A percentile compares a stretch with the other conserved stretches of the same genome.
These are phyloP conservation scores for Nyctereutes procyonoides DNA, from an alignment of 2,113 vertebrate species.

Conservation along the genomic window DNA sequence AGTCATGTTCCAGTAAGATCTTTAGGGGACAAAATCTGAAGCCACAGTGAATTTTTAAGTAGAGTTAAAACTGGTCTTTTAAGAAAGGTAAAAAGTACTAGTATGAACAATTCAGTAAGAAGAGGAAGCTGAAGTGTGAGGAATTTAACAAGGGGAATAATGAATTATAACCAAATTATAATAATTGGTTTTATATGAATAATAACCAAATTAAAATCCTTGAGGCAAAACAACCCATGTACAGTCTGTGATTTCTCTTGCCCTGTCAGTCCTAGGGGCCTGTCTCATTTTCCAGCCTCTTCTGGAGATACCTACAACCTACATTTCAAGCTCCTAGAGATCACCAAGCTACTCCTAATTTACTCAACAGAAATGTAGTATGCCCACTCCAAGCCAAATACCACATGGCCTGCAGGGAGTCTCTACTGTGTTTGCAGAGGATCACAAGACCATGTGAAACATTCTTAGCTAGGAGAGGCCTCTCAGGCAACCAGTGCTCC, in stretches of 20 bases:
- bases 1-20: neutral
- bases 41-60: slow-evolving; percentile 32
- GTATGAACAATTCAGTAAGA: neutral
- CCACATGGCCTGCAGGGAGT: neutral
- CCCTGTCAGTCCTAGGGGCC: neutral
- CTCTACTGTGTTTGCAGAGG: neutral
- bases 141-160: slow-evolving; percentile 42
- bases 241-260: neutral
- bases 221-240: neutral
- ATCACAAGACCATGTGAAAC: neutral
- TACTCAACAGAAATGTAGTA: neutral
- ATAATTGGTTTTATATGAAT: neutral
- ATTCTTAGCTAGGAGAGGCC: neutral
- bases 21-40: slow-evolving; percentile 16
- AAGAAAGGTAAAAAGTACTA: slow-evolving; percentile 5
- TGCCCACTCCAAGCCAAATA: neutral
- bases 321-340: neutral
- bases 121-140: slow-evolving; percentile 26
- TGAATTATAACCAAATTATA: slow-evolving; percentile 22
- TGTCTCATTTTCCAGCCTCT: neutral
- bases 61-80: slow-evolving; percentile 1
- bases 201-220: slow-evolving; percentile 14
- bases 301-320: neutral
- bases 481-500: neutral
- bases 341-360: slow-evolving; percentile 38